A percentile compares a stretch with the other conserved stretches of the same genome.
Conservation (phyloP, 2,113 vertebrate species). For the Oncorhynchus clarkii region DNA sequence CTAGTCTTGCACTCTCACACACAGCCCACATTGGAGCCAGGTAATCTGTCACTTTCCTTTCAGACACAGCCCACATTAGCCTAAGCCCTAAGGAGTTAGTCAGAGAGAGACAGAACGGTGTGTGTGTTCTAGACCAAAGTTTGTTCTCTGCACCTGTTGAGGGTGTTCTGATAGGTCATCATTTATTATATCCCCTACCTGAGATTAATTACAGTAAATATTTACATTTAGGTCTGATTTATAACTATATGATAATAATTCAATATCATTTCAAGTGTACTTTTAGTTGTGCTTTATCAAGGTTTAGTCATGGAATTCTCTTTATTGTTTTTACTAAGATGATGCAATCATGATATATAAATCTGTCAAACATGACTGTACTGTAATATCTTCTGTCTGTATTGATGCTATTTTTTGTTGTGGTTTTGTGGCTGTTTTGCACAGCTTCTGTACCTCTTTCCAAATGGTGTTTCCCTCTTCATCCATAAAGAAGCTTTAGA, state of each 20-base stretch:
- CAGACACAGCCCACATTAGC: neutral
- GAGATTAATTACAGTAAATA: neutral
- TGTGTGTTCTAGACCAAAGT: neutral
- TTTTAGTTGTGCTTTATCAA: neutral
- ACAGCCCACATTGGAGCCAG: neutral
- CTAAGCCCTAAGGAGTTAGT: neutral
- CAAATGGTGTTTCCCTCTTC: neutral
- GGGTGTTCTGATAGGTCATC: neutral
- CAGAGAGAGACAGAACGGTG: neutral
- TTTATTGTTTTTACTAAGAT: neutral
- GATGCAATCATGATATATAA: neutral
- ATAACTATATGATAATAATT: neutral
- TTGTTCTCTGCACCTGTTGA: neutral
- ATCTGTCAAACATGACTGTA: neutral
- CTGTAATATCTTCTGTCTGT: too few relatives aligned
- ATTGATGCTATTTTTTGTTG: too few relatives aligned
- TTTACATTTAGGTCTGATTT: neutral
- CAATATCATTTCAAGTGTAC: neutral
- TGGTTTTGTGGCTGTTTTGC: neutral
- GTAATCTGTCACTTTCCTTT: too few relatives aligned
- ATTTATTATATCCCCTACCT: neutral
- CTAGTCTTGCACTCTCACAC: neutral
- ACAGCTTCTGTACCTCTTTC: neutral
- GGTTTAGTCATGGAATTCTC: neutral
- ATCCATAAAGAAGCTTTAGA: neutral